Percentiles rank a stretch among this genome's conserved stretches.
phyloP scores from a whole-genome alignment of 2,888 invertebrate species.

The Ernsta delagoae region DNA sequence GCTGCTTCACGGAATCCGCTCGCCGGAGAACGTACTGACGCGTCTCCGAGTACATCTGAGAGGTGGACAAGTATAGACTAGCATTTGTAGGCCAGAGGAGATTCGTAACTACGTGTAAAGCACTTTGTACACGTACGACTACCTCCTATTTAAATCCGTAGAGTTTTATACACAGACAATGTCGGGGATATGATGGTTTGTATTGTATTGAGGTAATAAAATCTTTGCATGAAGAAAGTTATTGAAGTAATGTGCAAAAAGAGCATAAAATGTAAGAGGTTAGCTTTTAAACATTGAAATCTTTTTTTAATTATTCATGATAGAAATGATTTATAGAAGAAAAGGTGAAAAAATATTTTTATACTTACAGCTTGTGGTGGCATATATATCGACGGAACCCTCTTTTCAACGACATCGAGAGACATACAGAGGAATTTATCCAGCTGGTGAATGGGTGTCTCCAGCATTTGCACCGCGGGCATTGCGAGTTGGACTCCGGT shows the following conservation, averaged over 20 bases:
- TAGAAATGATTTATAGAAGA: background rate
- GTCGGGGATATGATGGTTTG: no score
- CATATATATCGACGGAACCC: slow-evolving; percentile 91
- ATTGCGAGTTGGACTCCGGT: slow-evolving; percentile 89
- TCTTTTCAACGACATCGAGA: slow-evolving; percentile 93
- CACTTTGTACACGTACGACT: no score
- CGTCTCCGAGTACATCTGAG: slow-evolving; percentile 91
- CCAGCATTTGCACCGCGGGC: slow-evolving; percentile 89
- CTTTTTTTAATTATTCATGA: no score
- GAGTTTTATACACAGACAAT: no score
- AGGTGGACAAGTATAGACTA: slow-evolving; percentile 8
- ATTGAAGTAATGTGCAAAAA: no score
- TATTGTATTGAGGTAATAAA: no score
- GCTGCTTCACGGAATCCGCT: slow-evolving; percentile 93
- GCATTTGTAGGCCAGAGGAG: background rate
- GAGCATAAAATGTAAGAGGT: no score
- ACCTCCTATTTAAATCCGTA: no score
- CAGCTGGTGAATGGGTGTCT: slow-evolving; percentile 89
- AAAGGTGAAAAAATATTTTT: background rate
- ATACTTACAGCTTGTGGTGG: slow-evolving; percentile 92
- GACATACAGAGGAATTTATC: slow-evolving; percentile 93
- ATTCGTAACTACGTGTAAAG: no score
- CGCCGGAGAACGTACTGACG: slow-evolving; percentile 91
- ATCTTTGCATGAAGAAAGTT: no score
- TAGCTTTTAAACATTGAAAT: no score